Conservation (phyloP, 2,797 vertebrate species). For the Tachyglossus aculeatus region DNA sequence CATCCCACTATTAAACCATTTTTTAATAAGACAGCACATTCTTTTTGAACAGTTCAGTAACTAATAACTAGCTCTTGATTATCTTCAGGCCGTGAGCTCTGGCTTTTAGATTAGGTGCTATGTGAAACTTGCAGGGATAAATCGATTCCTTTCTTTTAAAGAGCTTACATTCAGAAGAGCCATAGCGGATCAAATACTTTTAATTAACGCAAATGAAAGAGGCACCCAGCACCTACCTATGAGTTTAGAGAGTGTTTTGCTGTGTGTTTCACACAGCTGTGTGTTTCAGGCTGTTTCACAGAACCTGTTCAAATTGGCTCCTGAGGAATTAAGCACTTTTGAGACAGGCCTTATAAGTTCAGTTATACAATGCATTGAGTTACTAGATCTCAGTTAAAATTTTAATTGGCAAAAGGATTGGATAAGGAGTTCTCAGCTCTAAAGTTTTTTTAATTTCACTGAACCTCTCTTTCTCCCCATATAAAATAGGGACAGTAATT, state of each 20-base stretch:
- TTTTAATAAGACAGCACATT: conserved; percentile 13
- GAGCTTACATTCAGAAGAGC: conserved; percentile 24
- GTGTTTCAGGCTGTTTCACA: conserved; percentile 24
- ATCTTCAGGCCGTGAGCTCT: conserved; percentile 27
- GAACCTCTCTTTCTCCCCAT: not conserved
- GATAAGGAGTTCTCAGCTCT: not conserved
- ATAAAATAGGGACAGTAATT: not conserved
- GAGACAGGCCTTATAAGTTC: conserved; percentile 4
- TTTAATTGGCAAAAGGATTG: not conserved
- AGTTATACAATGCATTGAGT: conserved; percentile 4
- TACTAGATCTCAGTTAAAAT: conserved; percentile 19
- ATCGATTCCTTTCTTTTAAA: conserved; percentile 58
- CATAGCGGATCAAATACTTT: conserved; percentile 51
- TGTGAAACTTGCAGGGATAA: conserved; percentile 44
- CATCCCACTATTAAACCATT: conserved; percentile 17
- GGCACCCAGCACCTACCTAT: conserved; percentile 25
- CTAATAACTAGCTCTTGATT: conserved; percentile 41
- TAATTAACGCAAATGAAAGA: conserved; percentile 57
- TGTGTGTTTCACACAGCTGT: conserved; percentile 46
- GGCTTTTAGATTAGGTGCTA: conserved; percentile 48
- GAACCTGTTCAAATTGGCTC: conserved; percentile 23
- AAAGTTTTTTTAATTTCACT: conserved; percentile 18
- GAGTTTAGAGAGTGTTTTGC: conserved; percentile 50
- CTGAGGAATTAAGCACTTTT: conserved; percentile 26
- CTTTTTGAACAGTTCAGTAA: conserved; percentile 42